Percentiles rank a stretch among this genome's conserved stretches.
Conservation (phyloP, 2,797 vertebrate species). For the Propithecus perrieri region DNA sequence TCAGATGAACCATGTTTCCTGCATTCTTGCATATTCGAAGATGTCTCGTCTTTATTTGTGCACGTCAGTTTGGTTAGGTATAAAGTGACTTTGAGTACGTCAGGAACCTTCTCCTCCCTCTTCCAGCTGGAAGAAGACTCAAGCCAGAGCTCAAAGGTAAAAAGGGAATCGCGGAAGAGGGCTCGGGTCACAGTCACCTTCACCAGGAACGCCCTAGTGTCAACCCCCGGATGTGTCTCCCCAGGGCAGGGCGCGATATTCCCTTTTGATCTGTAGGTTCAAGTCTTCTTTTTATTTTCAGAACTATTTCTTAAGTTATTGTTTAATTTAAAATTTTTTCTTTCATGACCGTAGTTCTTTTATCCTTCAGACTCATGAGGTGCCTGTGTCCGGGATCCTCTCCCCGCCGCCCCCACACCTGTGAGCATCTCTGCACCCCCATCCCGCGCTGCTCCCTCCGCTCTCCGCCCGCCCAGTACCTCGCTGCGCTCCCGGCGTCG, state of each 20-base stretch:
- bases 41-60: not conserved
- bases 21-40: not conserved
- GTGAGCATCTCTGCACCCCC: no score
- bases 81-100: not conserved
- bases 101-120: not conserved
- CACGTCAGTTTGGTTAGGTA: not conserved
- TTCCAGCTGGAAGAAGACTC: not conserved
- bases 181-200: not conserved
- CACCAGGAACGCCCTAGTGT: not conserved
- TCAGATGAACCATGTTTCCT: not conserved
- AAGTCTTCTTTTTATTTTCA: not conserved
- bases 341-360: not conserved
- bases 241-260: not conserved
- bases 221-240: not conserved
- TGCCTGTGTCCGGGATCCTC: not conserved
- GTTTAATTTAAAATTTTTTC: not conserved
- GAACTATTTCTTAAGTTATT: not conserved
- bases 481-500: accelerated
- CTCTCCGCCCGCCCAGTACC: accelerated
- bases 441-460: accelerated
- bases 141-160: not conserved
- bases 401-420: not conserved
- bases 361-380: not conserved
- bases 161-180: not conserved
- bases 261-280: not conserved